Evolutionary conservation across 2,797 vertebrate genomes (phyloP).

Genomic region (Sarcophilus harrisii): DNA sequence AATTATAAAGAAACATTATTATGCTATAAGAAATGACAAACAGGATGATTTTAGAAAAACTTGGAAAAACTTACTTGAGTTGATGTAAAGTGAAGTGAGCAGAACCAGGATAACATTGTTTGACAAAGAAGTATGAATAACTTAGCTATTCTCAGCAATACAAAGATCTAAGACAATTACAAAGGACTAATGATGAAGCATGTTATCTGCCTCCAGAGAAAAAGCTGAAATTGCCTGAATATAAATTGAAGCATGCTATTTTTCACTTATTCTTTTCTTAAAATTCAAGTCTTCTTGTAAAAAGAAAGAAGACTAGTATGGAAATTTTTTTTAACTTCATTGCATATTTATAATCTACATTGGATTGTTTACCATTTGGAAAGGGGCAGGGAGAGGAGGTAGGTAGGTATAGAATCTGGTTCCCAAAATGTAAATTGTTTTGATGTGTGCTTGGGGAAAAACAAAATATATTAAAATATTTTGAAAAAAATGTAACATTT

Average conservation of each 20-base stretch:
- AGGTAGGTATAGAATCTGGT: not conserved
- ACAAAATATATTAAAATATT: not conserved
- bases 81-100: not conserved
- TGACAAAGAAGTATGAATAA: not conserved
- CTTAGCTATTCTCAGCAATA: not conserved
- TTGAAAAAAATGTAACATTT: not conserved
- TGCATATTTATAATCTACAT: not conserved
- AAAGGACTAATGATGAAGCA: not conserved
- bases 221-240: not conserved
- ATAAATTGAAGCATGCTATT: not conserved
- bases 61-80: not conserved
- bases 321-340: not conserved
- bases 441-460: not conserved
- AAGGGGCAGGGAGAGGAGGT: too few relatives aligned
- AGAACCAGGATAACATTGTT: not conserved
- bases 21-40: not conserved
- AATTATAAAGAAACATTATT: not conserved
- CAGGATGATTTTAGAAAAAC: not conserved
- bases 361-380: not conserved
- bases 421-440: not conserved
- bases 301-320: not conserved
- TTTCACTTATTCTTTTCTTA: not conserved
- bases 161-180: not conserved
- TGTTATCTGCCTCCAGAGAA: not conserved
- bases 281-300: not conserved